A percentile compares a stretch with the other conserved stretches of the same genome.
Evolutionary conservation across 2,888 invertebrate genomes (phyloP).

Genomic region (Linyphia triangularis): DNA sequence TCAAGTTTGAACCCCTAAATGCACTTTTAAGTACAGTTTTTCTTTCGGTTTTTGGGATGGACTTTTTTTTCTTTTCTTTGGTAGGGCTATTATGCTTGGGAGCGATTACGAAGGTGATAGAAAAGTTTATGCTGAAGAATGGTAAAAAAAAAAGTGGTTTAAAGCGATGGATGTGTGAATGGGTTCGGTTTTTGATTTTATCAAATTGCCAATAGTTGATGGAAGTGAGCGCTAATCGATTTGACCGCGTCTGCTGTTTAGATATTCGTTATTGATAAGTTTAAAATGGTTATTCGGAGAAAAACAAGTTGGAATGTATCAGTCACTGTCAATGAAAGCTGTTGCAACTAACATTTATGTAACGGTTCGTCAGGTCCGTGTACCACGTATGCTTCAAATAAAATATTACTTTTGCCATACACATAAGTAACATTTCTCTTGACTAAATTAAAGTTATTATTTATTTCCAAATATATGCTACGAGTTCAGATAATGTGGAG

Average conservation of each 20-base stretch:
- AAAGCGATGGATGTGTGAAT: conserved; percentile 4
- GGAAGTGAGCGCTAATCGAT: neutral
- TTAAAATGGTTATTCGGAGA: too few relatives aligned
- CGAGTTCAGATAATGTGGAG: too few relatives aligned
- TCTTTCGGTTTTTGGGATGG: conserved; percentile 6
- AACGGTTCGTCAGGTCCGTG: too few relatives aligned
- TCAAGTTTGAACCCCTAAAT: conserved; percentile 57
- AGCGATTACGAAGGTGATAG: neutral
- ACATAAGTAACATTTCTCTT: too few relatives aligned
- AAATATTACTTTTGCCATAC: too few relatives aligned
- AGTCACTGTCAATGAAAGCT: too few relatives aligned
- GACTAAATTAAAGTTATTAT: too few relatives aligned
- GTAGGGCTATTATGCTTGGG: conserved; percentile 23
- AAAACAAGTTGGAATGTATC: too few relatives aligned
- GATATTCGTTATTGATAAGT: neutral
- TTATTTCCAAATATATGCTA: too few relatives aligned
- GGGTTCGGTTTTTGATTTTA: conserved; percentile 16
- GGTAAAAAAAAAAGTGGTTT: neutral
- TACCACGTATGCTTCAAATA: too few relatives aligned
- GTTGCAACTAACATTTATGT: too few relatives aligned
- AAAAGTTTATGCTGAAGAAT: neutral
- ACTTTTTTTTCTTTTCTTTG: neutral
- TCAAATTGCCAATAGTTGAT: neutral
- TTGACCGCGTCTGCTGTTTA: neutral
- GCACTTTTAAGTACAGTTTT: conserved; percentile 70